Base-by-base conservation (phyloP, 2,888 invertebrate species). In the Drosophila nr. fundita region DNA sequence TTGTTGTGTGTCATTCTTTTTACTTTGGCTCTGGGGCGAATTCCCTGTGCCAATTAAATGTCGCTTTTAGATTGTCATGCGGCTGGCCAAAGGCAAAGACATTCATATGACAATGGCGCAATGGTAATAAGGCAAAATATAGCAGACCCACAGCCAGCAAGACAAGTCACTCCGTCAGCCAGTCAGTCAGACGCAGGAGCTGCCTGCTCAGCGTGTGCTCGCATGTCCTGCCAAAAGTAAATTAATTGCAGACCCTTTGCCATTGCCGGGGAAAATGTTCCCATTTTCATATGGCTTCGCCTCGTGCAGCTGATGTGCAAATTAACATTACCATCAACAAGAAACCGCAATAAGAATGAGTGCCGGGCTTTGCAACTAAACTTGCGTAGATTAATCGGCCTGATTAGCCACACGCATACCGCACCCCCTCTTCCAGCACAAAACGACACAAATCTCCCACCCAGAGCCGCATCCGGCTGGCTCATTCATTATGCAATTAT, bases 401-500 rank as follows among this genome's bases (percentile, higher is more conserved):
- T 88, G 86, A 90, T 90, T 90, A 87, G 83, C 60, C 69, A 70
- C 90, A 86, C 82, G 82, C 86, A 82, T 52, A 30, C 27, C 29
- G 10, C 24, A 29, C 2, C 18, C 8, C n/a, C 45, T 18, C 32
- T 32, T 49, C 27, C 27, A 13, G 7, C 27, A 53, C 29, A 32
- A 18, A 59, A 32, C n/a, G 27, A 27, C 32, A 21, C 30, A 42
- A 24, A 21, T 52, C 55, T 32, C 53, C 52, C 71, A 50, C 18
- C 27, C 50, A 38, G 24, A 15, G 54, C 50, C 52, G 45, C 64
- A 62, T 76, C 73, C 69, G 62, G 36, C 64, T 27, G 79, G 82
- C 79, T 77, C 76, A 86, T 89, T 90, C 89, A 86, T 87, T 83
- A 83, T 89, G 86, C 91, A 91, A 91, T 91, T 91, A 91, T 88